These are phyloP conservation scores for Carduelis carduelis DNA, from an alignment of 2,797 vertebrate genomes.

Conservation along the genomic window DNA sequence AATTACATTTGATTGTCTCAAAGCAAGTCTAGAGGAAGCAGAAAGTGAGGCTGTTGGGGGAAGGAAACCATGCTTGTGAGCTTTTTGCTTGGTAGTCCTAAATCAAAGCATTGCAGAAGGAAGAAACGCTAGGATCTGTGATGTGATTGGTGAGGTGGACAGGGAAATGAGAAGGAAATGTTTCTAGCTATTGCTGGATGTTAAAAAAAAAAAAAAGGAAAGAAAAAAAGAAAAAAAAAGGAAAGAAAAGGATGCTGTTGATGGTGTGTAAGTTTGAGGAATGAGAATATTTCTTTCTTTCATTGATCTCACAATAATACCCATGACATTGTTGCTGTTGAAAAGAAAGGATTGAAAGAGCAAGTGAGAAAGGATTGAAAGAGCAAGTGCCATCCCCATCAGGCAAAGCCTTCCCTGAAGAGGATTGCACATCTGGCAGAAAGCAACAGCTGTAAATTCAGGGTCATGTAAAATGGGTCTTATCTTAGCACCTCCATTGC, in stretches of 20 bases:
- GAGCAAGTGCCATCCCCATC: rapidly evolving
- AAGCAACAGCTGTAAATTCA: not conserved
- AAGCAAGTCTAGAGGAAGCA: not conserved
- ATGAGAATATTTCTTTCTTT: conserved; percentile 39
- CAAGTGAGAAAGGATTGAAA: not conserved
- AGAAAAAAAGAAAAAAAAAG: not conserved
- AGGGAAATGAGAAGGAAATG: conserved; percentile 31
- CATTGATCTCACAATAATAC: conserved; percentile 15
- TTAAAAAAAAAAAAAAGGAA: not conserved
- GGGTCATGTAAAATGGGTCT: not conserved
- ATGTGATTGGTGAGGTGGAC: not conserved
- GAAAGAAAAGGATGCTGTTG: conserved; percentile 1
- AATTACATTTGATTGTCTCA: not conserved
- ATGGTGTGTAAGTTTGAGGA: conserved; percentile 10
- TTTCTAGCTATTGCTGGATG: conserved; percentile 22
- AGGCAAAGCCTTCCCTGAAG: not conserved
- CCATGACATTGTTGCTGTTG: not conserved
- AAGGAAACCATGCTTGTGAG: not conserved
- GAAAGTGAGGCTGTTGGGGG: not conserved
- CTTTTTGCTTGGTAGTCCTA: not conserved
- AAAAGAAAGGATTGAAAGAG: not conserved
- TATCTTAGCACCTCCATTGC: not conserved
- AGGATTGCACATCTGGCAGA: not conserved
- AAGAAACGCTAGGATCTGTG: not conserved
- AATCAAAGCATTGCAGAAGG: not conserved